A percentile compares a stretch with the other conserved stretches of the same genome.
These are phyloP conservation scores for Eupsittula cactorum DNA, from an alignment of 2,113 vertebrate genomes.

Conservation along the genomic window DNA sequence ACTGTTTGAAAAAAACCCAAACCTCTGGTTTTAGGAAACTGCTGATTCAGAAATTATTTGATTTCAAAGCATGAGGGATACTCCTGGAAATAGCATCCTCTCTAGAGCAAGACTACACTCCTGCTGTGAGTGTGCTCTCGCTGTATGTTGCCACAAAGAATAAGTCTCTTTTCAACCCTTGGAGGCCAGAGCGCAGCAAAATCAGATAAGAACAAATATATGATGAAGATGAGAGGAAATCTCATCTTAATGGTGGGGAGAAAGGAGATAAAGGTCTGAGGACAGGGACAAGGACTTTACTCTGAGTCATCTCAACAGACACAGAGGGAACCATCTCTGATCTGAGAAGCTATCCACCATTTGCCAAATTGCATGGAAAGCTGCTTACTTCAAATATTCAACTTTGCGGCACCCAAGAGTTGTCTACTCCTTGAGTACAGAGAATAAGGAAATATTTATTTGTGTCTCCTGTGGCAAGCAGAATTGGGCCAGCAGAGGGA, in stretches of 20 bases:
- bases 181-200: neutral
- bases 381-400: neutral
- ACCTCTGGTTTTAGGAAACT: neutral
- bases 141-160: neutral
- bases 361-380: neutral
- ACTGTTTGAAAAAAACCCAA: rapidly evolving
- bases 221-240: neutral
- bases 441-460: neutral
- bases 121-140: neutral
- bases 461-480: neutral
- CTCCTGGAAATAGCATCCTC: neutral
- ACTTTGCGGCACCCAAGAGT: rapidly evolving
- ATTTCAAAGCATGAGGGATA: neutral
- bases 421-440: neutral
- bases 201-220: neutral
- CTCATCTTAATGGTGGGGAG: no score
- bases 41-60: neutral
- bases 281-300: neutral
- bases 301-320: neutral
- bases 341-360: neutral
- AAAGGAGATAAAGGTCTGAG: neutral
- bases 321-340: neutral
- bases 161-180: neutral
- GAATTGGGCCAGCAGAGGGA: neutral
- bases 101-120: neutral